Evolutionary conservation across 2,888 invertebrate species (phyloP).

Genomic region (Troides aeacus): DNA sequence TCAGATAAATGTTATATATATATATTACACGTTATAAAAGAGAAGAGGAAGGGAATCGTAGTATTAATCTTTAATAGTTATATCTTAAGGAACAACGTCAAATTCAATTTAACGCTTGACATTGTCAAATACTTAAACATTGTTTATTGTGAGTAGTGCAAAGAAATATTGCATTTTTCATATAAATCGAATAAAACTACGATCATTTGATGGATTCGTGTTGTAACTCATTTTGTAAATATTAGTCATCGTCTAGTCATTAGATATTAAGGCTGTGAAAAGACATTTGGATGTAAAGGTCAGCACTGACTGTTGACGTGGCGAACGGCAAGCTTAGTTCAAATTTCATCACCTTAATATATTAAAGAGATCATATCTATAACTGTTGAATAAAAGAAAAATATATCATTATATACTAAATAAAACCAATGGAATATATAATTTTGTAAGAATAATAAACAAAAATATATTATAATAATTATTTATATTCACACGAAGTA

Average conservation of each 20-base stretch:
- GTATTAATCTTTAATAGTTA: not conserved
- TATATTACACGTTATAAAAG: not conserved
- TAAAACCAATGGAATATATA: not conserved
- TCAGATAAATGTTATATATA: not conserved
- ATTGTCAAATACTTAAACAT: not conserved
- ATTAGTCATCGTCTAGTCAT: constrained; percentile 68
- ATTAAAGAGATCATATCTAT: constrained; percentile 12
- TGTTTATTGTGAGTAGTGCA: not conserved
- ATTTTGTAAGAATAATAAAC: constrained; percentile 1
- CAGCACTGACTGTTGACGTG: not conserved
- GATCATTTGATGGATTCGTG: not conserved
- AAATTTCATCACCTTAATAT: constrained; percentile 3
- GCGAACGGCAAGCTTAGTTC: not conserved
- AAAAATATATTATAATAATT: not conserved
- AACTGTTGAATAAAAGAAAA: constrained; percentile 19
- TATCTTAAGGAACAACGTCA: not conserved
- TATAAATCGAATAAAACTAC: not conserved
- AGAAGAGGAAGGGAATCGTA: not conserved
- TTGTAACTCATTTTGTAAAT: constrained; percentile 23
- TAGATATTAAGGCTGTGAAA: constrained; percentile 70
- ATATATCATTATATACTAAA: constrained; percentile 5
- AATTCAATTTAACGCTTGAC: not conserved
- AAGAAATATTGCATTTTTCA: not conserved
- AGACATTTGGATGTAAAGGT: constrained; percentile 44
- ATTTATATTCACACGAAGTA: constrained; percentile 14